phyloP scores from a whole-genome alignment of 2,888 invertebrate genomes.

The Oasisia sp. region DNA sequence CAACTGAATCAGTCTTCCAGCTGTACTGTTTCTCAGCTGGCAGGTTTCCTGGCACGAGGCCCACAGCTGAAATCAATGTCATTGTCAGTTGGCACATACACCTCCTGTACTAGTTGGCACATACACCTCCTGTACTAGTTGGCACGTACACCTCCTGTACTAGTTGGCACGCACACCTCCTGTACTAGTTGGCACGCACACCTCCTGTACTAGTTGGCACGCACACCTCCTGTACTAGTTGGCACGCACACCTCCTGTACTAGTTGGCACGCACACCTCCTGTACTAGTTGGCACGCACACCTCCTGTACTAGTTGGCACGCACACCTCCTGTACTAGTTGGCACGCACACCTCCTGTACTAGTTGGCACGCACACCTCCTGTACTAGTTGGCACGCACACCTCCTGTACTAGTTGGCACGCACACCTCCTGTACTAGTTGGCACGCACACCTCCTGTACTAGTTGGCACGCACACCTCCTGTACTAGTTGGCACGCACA shows the following conservation, averaged over 20 bases:
- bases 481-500: neutral
- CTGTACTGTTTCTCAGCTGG: constrained; percentile 66
- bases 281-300: neutral
- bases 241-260: too few species aligned
- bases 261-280: neutral
- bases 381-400: neutral
- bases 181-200: neutral
- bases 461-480: neutral
- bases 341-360: too few species aligned
- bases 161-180: neutral
- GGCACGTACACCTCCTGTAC: too few species aligned
- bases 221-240: too few species aligned
- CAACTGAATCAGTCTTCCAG: constrained; percentile 65
- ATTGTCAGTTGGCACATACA: neutral
- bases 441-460: too few species aligned
- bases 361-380: neutral
- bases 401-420: too few species aligned
- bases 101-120: neutral
- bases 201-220: too few species aligned
- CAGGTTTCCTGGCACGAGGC: constrained; percentile 64
- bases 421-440: too few species aligned
- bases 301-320: too few species aligned
- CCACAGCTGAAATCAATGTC: constrained; percentile 52
- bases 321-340: too few species aligned
- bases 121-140: too few species aligned